Conservation (phyloP, 2,888 invertebrate genomes). For the Ecdyonurus torrentis region DNA sequence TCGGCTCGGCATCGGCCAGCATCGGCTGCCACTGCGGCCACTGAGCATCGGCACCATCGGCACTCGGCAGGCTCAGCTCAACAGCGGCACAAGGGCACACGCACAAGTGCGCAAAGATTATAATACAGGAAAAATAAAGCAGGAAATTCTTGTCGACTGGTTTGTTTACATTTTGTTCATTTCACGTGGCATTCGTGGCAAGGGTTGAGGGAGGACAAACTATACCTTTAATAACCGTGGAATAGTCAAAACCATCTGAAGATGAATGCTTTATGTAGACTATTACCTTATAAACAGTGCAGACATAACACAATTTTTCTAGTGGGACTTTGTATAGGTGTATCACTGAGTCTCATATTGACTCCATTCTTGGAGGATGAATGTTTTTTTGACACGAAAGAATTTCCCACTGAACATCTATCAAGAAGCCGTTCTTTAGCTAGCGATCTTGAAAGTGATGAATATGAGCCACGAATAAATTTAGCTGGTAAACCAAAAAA, state of each 20-base stretch:
- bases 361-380: slow-evolving; percentile 28
- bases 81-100: background rate
- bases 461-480: slow-evolving; percentile 30
- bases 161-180: background rate
- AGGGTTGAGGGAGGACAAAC: background rate
- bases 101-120: no score
- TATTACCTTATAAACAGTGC: slow-evolving; percentile 1
- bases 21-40: no score
- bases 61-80: background rate
- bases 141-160: background rate
- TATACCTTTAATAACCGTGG: background rate
- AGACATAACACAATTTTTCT: slow-evolving; percentile 36
- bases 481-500: slow-evolving; percentile 28
- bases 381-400: slow-evolving; percentile 11
- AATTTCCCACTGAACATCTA: slow-evolving; percentile 11
- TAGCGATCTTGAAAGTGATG: slow-evolving; percentile 19
- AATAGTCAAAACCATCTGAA: no score
- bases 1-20: no score
- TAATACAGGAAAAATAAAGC: no score
- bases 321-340: slow-evolving; percentile 35
- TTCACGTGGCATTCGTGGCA: background rate
- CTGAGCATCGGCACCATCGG: background rate
- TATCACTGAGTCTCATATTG: slow-evolving; percentile 35
- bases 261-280: no score
- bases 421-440: slow-evolving; percentile 14